Evolutionary conservation across 2,797 vertebrate genomes (phyloP).

Genomic region (Poecilia picta): DNA sequence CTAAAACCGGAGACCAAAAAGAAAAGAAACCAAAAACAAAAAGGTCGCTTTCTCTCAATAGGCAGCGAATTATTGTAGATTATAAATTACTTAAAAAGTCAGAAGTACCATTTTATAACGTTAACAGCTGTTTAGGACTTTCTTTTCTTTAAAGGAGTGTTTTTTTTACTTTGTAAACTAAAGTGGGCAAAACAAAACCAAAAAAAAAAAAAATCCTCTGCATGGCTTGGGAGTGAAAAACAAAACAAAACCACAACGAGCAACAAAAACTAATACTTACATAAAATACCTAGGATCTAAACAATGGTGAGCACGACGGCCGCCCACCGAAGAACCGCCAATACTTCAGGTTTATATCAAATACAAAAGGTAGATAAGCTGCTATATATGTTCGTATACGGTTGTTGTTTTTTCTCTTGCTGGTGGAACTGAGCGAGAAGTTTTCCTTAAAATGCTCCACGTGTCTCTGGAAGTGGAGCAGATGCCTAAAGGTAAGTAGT

Average conservation of each 20-base stretch:
- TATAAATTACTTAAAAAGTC: slow-evolving; percentile 79
- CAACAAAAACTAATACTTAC: slow-evolving; percentile 77
- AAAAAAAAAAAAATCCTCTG: slow-evolving; percentile 57
- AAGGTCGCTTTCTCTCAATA: slow-evolving; percentile 66
- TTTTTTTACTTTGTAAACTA: slow-evolving; percentile 49
- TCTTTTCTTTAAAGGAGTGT: slow-evolving; percentile 55
- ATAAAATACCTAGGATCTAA: slow-evolving; percentile 77
- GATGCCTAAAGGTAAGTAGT: slow-evolving; percentile 78
- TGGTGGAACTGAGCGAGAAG: slow-evolving; percentile 77
- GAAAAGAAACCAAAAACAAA: slow-evolving; percentile 41
- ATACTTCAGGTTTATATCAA: slow-evolving; percentile 76
- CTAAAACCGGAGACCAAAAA: slow-evolving; percentile 78
- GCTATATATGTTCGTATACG: slow-evolving; percentile 71
- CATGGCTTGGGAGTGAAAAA: slow-evolving; percentile 63
- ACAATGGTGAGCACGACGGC: slow-evolving; percentile 67
- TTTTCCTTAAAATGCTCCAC: slow-evolving; percentile 73
- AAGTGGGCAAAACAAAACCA: slow-evolving; percentile 41
- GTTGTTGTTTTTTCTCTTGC: slow-evolving; percentile 68
- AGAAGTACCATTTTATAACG: slow-evolving; percentile 74
- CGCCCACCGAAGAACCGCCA: slow-evolving; percentile 71
- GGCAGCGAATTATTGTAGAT: slow-evolving; percentile 75
- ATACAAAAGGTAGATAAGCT: slow-evolving; percentile 77
- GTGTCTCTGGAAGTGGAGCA: slow-evolving; percentile 76
- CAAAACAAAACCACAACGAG: slow-evolving; percentile 58
- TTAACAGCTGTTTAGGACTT: slow-evolving; percentile 54